phyloP scores from a whole-genome alignment of 1,140 invertebrate genomes.

The Drosophila guanche region DNA sequence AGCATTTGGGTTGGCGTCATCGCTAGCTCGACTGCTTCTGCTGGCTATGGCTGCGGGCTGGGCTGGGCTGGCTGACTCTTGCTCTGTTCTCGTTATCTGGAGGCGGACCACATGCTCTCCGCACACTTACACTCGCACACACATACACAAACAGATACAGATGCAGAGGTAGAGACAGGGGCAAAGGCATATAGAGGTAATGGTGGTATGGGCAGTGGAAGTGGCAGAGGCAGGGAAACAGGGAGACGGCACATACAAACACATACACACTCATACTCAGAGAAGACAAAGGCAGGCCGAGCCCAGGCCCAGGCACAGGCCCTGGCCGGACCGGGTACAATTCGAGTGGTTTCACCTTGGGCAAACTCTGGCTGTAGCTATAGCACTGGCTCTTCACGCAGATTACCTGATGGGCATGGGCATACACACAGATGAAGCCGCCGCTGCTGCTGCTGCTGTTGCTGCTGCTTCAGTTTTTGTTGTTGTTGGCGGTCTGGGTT shows the following conservation, averaged over 20 bases:
- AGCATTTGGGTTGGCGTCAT: conserved; percentile 74
- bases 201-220: conserved; percentile 9
- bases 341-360: conserved; percentile 64
- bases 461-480: not conserved
- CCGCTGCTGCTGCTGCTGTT: not conserved
- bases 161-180: conserved; percentile 27
- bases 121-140: conserved; percentile 27
- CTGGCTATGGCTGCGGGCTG: conserved; percentile 31
- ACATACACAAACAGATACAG: conserved; percentile 27
- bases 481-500: too few species aligned
- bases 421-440: conserved; percentile 1
- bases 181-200: conserved; percentile 37
- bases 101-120: conserved; percentile 72
- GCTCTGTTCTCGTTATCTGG: conserved; percentile 70
- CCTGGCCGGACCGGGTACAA: conserved; percentile 27
- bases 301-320: not conserved
- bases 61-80: conserved; percentile 48
- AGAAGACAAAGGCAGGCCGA: conserved; percentile 42
- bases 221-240: not conserved
- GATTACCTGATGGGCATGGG: conserved; percentile 24
- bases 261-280: conserved; percentile 5
- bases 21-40: conserved; percentile 61
- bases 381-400: conserved; percentile 23
- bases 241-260: not conserved
- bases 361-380: conserved; percentile 18